A percentile compares a stretch with the other conserved stretches of the same genome.
phyloP scores from a whole-genome alignment of 2,797 vertebrate species.

The Sebastes matsubarae region DNA sequence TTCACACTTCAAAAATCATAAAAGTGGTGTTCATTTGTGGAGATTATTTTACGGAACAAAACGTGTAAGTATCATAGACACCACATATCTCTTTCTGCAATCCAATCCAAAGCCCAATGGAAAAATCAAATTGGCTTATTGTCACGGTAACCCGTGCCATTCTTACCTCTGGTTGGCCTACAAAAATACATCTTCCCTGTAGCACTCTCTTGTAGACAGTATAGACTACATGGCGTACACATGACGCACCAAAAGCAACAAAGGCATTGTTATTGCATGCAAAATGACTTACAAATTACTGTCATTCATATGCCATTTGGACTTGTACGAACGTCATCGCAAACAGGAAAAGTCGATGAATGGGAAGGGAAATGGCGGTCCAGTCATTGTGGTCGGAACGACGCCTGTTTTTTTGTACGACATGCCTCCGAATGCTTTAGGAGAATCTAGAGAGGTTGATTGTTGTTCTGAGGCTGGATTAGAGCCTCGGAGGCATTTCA shows the following conservation, averaged over 20 bases:
- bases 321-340: background rate
- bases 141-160: no score
- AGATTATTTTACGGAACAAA: no score
- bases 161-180: no score
- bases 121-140: no score
- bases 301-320: background rate
- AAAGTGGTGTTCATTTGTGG: no score
- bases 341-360: slow-evolving; percentile 7
- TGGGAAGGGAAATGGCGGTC: background rate
- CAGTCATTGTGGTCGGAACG: background rate
- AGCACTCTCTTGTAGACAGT: background rate
- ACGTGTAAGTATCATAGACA: no score
- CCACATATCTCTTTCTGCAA: no score
- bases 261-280: background rate
- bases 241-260: background rate
- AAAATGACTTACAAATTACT: background rate
- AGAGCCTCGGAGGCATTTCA: slow-evolving; percentile 17
- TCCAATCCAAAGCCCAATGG: no score
- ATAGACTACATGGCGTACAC: background rate
- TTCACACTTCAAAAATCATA: no score
- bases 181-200: background rate
- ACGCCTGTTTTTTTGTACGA: background rate
- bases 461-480: slow-evolving; percentile 13
- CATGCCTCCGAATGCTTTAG: slow-evolving; percentile 13
- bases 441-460: slow-evolving; percentile 9